These are phyloP conservation scores for Ormia ochracea DNA, from an alignment of 2,888 invertebrate genomes.

Conservation along the genomic window DNA sequence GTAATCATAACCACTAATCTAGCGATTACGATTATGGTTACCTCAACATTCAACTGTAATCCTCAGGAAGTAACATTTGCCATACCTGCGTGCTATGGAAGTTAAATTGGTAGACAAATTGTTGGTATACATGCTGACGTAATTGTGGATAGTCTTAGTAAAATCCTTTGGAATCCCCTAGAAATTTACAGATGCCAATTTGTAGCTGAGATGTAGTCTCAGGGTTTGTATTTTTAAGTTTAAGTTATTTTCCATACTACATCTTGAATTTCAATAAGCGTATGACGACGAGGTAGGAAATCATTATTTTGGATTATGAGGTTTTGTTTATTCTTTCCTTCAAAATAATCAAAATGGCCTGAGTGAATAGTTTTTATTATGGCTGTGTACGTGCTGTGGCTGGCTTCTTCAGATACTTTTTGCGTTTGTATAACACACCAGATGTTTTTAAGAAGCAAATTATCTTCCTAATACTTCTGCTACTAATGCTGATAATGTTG, in stretches of 20 bases:
- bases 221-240: slow-evolving; percentile 38
- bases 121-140: neutral
- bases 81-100: slow-evolving; percentile 22
- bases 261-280: slow-evolving; percentile 46
- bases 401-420: neutral
- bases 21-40: slow-evolving; percentile 21
- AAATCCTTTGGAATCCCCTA: slow-evolving; percentile 49
- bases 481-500: neutral
- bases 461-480: neutral
- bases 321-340: slow-evolving; percentile 19
- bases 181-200: slow-evolving; percentile 18
- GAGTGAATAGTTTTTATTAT: neutral
- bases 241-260: slow-evolving; percentile 37
- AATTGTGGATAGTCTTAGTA: slow-evolving; percentile 26
- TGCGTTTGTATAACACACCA: slow-evolving; percentile 49
- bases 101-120: neutral
- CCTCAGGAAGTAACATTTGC: slow-evolving; percentile 31
- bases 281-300: slow-evolving; percentile 55
- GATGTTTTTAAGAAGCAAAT: slow-evolving; percentile 46
- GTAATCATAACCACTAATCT: slow-evolving; percentile 45
- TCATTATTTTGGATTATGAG: slow-evolving; percentile 51
- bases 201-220: slow-evolving; percentile 22
- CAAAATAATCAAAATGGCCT: neutral
- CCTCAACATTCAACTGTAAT: slow-evolving; percentile 26
- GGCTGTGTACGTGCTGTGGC: neutral